A percentile compares a stretch with the other conserved stretches of the same genome.
phyloP scores from a whole-genome alignment of 2,113 vertebrate species.

The Phycodurus eques region DNA sequence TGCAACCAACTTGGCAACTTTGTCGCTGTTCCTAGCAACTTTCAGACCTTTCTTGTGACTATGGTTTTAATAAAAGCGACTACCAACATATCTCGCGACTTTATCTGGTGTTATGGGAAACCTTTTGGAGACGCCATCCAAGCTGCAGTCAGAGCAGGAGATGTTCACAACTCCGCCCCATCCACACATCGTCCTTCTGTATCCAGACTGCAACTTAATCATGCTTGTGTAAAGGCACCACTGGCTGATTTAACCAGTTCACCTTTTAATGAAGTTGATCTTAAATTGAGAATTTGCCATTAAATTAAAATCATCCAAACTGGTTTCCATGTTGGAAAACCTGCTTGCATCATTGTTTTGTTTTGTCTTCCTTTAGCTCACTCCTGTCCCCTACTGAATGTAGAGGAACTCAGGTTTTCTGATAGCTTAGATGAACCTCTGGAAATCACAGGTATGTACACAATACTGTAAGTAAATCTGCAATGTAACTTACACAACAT shows the following conservation, averaged over 20 bases:
- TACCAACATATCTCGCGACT: not conserved
- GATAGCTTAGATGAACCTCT: constrained; percentile 66
- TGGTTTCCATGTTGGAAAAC: constrained; percentile 13
- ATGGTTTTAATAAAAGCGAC: not conserved
- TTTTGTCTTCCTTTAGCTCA: constrained; percentile 53
- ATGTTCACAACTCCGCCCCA: not conserved
- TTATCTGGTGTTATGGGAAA: not conserved
- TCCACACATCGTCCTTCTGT: not conserved
- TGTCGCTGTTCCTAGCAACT: not conserved
- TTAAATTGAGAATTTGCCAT: not conserved
- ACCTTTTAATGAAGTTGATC: not conserved
- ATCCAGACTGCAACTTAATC: not conserved
- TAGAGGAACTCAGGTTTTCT: constrained; percentile 68
- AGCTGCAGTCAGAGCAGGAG: not conserved
- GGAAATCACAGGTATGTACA: constrained; percentile 80
- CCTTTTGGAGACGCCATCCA: not conserved
- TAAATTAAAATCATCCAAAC: not conserved
- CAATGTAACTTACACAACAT: not conserved
- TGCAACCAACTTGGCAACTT: not conserved
- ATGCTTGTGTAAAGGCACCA: not conserved
- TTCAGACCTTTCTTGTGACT: not conserved
- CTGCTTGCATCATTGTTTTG: not conserved
- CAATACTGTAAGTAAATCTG: too few species aligned
- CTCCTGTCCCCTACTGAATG: constrained; percentile 78
- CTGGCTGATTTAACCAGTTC: not conserved